A percentile compares a stretch with the other conserved stretches of the same genome.
Evolutionary conservation across 2,888 invertebrate species (phyloP).

Genomic region (Dendrolimus houi): DNA sequence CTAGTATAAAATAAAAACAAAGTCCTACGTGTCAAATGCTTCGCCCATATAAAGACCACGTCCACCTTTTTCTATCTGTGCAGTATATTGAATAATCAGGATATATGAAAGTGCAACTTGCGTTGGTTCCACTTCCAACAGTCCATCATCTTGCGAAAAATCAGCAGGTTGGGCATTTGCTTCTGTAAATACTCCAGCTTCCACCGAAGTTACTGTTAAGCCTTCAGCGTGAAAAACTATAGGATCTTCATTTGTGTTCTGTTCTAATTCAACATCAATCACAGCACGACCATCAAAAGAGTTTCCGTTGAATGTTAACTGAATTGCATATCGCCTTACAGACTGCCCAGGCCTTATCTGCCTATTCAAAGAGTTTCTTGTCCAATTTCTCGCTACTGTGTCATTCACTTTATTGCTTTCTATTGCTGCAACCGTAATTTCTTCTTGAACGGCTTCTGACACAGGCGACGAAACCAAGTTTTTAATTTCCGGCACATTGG

Average conservation of each 20-base stretch:
- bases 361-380: slow-evolving; percentile 14
- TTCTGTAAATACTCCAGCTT: slow-evolving; percentile 29
- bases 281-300: slow-evolving; percentile 34
- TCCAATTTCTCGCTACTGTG: slow-evolving; percentile 14
- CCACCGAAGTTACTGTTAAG: slow-evolving; percentile 27
- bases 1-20: neutral
- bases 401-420: slow-evolving; percentile 7
- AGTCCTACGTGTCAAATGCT: slow-evolving; percentile 20
- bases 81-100: slow-evolving; percentile 40
- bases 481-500: slow-evolving; percentile 9
- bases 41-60: slow-evolving; percentile 32
- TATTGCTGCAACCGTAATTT: slow-evolving; percentile 1
- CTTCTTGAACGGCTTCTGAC: slow-evolving; percentile 8
- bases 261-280: slow-evolving; percentile 24
- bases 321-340: slow-evolving; percentile 27
- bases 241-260: slow-evolving; percentile 24
- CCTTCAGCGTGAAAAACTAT: slow-evolving; percentile 29
- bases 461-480: slow-evolving; percentile 4
- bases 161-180: slow-evolving; percentile 19
- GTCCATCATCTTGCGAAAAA: slow-evolving; percentile 17
- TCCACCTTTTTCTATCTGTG: slow-evolving; percentile 21
- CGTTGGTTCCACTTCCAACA: slow-evolving; percentile 28
- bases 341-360: slow-evolving; percentile 36
- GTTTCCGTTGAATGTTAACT: slow-evolving; percentile 29
- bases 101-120: slow-evolving; percentile 20